A percentile compares a stretch with the other conserved stretches of the same genome.
phyloP scores from a whole-genome alignment of 2,113 vertebrate species.

The Choloepus hoffmanni region DNA sequence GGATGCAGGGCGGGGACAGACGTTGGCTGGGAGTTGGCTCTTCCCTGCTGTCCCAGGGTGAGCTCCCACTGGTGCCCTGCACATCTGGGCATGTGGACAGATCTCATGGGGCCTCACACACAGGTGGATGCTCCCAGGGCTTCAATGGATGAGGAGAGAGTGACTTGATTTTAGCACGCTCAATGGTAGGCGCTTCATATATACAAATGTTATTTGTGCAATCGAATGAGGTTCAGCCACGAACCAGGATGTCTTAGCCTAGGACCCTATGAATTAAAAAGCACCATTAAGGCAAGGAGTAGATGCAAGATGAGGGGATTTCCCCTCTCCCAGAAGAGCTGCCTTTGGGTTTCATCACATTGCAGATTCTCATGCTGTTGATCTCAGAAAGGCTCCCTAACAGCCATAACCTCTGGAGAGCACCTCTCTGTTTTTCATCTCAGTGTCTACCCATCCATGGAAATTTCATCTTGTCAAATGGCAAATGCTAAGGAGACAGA shows the following conservation, averaged over 20 bases:
- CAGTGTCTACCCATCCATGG: neutral
- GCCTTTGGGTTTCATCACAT: accelerated
- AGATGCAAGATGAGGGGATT: accelerated
- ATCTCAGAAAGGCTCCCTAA: neutral
- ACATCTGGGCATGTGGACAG: neutral
- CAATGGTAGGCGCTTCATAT: accelerated
- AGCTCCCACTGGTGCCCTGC: neutral
- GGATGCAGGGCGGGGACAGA: neutral
- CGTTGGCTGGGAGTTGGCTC: neutral
- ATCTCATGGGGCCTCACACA: neutral
- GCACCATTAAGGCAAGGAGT: neutral
- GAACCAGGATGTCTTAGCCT: neutral
- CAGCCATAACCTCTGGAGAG: neutral
- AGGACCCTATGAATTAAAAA: neutral
- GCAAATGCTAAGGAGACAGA: neutral
- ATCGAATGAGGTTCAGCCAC: accelerated
- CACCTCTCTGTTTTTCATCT: constrained; percentile 9
- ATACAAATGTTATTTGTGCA: neutral
- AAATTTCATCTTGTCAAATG: constrained; percentile 41
- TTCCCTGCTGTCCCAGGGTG: neutral
- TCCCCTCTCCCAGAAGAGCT: accelerated
- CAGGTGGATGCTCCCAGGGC: too few species aligned
- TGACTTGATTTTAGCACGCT: neutral
- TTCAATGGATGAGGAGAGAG: neutral
- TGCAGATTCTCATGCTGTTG: neutral